A percentile compares a stretch with the other conserved stretches of the same genome.
phyloP scores from a whole-genome alignment of 2,797 vertebrate genomes.

The Lacerta agilis region DNA sequence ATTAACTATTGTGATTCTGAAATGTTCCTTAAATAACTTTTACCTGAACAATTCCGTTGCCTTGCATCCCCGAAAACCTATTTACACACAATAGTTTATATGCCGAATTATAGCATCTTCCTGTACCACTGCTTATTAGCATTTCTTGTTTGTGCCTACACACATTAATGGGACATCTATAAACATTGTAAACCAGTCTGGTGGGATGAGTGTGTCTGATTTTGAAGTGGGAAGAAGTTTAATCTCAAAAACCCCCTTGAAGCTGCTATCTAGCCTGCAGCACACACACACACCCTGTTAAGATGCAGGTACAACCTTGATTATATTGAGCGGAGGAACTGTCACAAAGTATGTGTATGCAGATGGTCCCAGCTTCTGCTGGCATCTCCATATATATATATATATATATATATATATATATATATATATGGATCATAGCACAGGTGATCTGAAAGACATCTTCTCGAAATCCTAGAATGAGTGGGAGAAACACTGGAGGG shows the following conservation, averaged over 20 bases:
- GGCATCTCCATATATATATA: no score
- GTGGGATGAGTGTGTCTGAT: not conserved
- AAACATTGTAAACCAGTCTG: not conserved
- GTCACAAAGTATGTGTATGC: not conserved
- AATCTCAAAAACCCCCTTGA: not conserved
- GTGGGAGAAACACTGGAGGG: not conserved
- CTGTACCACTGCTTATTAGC: no score
- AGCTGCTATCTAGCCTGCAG: not conserved
- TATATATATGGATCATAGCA: no score
- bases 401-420: no score
- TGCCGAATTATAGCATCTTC: no score
- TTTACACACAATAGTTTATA: no score
- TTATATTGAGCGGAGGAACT: not conserved
- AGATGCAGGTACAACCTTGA: no score
- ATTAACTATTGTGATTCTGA: constrained; percentile 12
- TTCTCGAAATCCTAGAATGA: no score
- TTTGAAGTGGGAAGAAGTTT: not conserved
- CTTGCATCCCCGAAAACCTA: not conserved
- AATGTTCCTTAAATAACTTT: not conserved
- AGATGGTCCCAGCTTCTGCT: no score
- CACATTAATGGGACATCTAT: no score
- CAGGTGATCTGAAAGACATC: not conserved
- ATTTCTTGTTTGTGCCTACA: no score
- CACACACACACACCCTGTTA: no score
- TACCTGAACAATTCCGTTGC: not conserved